Evolutionary conservation across 2,888 invertebrate species (phyloP).

Genomic region (Agonopterix subpropinquella): DNA sequence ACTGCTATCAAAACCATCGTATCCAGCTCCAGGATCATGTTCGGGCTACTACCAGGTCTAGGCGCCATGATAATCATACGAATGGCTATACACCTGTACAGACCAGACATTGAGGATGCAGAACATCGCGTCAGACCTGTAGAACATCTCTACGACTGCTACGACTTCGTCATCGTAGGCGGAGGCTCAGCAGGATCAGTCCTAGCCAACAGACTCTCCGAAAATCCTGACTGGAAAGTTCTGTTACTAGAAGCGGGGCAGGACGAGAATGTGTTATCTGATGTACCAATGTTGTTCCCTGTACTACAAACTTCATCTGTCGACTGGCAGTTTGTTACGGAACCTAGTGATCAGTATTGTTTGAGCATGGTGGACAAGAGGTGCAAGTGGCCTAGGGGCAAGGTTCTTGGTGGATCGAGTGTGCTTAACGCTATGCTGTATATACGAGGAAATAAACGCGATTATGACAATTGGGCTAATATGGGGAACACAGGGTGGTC

Average conservation of each 20-base stretch:
- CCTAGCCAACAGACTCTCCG: constrained; percentile 85
- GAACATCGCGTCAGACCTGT: constrained; percentile 75
- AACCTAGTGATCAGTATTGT: constrained; percentile 81
- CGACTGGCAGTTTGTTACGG: constrained; percentile 90
- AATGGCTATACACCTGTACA: constrained; percentile 76
- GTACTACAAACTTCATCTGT: constrained; percentile 82
- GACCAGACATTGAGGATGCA: constrained; percentile 83
- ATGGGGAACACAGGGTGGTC: constrained; percentile 88
- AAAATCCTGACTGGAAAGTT: constrained; percentile 82
- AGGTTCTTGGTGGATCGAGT: constrained; percentile 87
- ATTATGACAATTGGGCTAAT: constrained; percentile 90
- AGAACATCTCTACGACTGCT: constrained; percentile 73
- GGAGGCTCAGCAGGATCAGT: constrained; percentile 90
- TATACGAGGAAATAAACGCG: constrained; percentile 86
- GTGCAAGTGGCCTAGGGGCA: constrained; percentile 87
- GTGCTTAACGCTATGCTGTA: constrained; percentile 94
- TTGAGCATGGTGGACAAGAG: constrained; percentile 78
- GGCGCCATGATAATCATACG: constrained; percentile 79
- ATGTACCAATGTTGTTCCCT: constrained; percentile 83
- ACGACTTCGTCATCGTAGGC: constrained; percentile 88
- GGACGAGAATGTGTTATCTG: constrained; percentile 82
- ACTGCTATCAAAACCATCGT: constrained; percentile 52
- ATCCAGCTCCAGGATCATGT: constrained; percentile 78
- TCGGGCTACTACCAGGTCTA: constrained; percentile 80
- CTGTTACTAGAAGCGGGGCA: constrained; percentile 88